Evolutionary conservation across 2,797 vertebrate species (phyloP), one percentile per base, ranked within the genome.

Genomic region (Liasis olivaceus): DNA sequence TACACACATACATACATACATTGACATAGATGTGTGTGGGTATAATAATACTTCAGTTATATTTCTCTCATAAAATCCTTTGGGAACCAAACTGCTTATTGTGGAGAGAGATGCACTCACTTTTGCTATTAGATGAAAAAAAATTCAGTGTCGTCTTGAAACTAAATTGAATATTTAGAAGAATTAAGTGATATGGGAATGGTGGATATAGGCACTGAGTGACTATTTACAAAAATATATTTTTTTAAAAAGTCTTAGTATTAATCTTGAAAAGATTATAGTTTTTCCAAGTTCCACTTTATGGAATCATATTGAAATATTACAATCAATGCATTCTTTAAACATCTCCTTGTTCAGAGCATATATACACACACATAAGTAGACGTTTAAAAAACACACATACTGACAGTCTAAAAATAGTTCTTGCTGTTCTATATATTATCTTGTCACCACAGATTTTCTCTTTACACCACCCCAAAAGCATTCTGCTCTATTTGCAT

Each of bases 61-160:
- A 72, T 90, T 91, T 56, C 96, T 92, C 93, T 94, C 64, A 36
- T 90, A 94, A 95, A 90, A 87, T 94, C 88, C 93, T 95, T 93
- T 94, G 89, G 85, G 72, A 96, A 96, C 12, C 63, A 69, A 91
- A 62, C 88, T 91, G 91, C 91, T 95, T 93, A 96, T 72, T 89
- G 91, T 85, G 94, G 56, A 36, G 28, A 89, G 85, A 95, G 93
- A 94, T 89, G 59, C 85, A 93, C 93, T 31, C 6, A 85, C 63
- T 93, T 94, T 87, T 54, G 26, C 90, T 89, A 92, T 94, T 94
- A 93, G 24, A 85, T 85, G 3, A 84, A 91, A 90, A 90, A 72
- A 15, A 91, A 47, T 24, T 58, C n/a, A 0, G 93, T 89, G 42
- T 95, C 85, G 60, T 90, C 58, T 66, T 94, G 87, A 85, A 94